These are phyloP conservation scores for Ophioninae sp. DNA, from an alignment of 2,888 invertebrate genomes.

Conservation along the genomic window DNA sequence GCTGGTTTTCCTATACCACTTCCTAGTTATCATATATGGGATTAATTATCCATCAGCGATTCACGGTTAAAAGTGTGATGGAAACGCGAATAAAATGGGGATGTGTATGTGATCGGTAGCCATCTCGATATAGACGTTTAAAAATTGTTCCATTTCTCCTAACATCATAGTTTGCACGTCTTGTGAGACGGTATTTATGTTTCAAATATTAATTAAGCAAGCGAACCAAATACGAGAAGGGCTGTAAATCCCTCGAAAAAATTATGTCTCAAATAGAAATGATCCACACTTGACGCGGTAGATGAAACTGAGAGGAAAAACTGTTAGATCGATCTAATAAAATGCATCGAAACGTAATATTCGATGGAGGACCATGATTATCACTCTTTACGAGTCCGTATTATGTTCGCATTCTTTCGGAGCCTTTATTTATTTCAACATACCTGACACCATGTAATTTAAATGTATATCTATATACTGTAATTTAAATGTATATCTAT, in stretches of 20 bases:
- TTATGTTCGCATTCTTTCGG: constrained; percentile 73
- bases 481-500: constrained; percentile 24
- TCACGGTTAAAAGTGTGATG: constrained; percentile 22
- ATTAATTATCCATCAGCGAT: constrained; percentile 13
- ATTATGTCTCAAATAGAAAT: constrained; percentile 13
- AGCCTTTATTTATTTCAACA: constrained; percentile 77
- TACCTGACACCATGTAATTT: constrained; percentile 67
- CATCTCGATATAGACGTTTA: constrained; percentile 32
- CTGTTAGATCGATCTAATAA: constrained; percentile 16
- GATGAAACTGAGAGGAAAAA: neutral
- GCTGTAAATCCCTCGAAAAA: constrained; percentile 30
- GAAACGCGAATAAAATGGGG: neutral
- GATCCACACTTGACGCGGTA: neutral
- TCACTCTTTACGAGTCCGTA: constrained; percentile 19
- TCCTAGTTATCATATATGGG: neutral
- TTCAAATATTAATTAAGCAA: neutral
- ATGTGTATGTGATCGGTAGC: constrained; percentile 31
- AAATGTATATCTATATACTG: too few relatives aligned
- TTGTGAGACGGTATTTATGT: neutral
- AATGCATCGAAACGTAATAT: constrained; percentile 6
- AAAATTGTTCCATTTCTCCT: neutral
- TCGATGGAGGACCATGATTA: neutral
- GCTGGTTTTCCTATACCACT: too few relatives aligned
- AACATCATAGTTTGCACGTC: neutral
- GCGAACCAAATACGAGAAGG: constrained; percentile 18